A percentile compares a stretch with the other conserved stretches of the same genome.
Evolutionary conservation across 2,113 vertebrate species (phyloP).

Genomic region (Cettia cetti): DNA sequence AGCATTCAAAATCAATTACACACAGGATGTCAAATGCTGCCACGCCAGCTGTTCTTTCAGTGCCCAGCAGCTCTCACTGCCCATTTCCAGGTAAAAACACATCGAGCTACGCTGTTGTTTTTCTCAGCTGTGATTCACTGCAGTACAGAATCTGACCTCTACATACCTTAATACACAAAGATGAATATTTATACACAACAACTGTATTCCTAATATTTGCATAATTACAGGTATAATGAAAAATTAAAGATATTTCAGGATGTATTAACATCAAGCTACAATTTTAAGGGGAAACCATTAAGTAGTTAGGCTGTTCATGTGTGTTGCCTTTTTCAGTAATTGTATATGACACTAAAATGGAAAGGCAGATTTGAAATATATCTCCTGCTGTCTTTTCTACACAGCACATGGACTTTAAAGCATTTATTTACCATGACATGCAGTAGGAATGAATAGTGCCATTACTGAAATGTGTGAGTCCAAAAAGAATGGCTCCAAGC

Average conservation of each 20-base stretch:
- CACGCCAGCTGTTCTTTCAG: conserved; percentile 60
- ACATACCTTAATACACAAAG: not conserved
- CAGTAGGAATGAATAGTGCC: not conserved
- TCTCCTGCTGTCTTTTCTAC: not conserved
- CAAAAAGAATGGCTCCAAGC: not conserved
- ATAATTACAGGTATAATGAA: not conserved
- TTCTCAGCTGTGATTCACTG: not conserved
- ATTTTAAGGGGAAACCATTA: not conserved
- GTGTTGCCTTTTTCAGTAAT: not conserved
- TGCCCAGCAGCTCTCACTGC: not conserved
- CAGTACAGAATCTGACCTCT: not conserved
- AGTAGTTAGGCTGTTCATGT: not conserved
- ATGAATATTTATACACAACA: not conserved
- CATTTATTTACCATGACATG: not conserved
- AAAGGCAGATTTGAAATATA: not conserved
- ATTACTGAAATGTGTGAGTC: not conserved
- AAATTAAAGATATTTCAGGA: not conserved
- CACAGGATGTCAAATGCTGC: conserved; percentile 64
- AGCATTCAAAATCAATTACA: conserved; percentile 72
- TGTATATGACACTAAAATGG: not conserved
- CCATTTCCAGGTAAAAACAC: conserved; percentile 42
- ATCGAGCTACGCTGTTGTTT: not conserved
- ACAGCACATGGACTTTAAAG: not conserved
- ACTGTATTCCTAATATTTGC: not conserved
- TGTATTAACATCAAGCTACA: not conserved